These are phyloP conservation scores for Pimpla rufipes DNA, from an alignment of 2,888 invertebrate genomes.

Conservation along the genomic window DNA sequence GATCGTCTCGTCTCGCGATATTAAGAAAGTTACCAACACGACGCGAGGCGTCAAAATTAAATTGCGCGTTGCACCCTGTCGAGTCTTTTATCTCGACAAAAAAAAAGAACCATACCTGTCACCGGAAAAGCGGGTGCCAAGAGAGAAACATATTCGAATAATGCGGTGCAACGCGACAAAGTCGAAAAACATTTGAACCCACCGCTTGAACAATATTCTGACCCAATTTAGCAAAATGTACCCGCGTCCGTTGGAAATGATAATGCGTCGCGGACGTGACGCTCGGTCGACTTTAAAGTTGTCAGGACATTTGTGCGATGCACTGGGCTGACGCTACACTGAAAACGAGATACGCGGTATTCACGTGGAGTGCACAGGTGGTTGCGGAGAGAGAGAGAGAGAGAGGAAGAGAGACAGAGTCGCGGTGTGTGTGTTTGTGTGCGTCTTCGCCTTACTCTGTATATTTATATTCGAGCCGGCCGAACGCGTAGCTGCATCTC, in stretches of 20 bases:
- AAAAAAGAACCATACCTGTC: too few relatives aligned
- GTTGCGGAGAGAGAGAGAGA: slow-evolving; percentile 37
- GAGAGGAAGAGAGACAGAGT: not conserved
- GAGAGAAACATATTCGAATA: too few relatives aligned
- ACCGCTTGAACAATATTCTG: not conserved
- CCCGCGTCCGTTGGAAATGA: not conserved
- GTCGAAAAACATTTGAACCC: too few relatives aligned
- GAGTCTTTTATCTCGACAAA: too few relatives aligned
- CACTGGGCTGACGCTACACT: not conserved
- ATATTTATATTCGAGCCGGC: slow-evolving; percentile 43
- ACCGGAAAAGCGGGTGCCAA: too few relatives aligned
- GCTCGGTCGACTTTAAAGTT: not conserved
- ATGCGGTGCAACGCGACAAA: too few relatives aligned
- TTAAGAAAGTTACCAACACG: too few relatives aligned
- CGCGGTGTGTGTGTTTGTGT: not conserved
- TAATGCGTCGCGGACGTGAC: not conserved
- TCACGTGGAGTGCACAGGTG: slow-evolving; percentile 59
- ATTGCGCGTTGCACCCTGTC: too few relatives aligned
- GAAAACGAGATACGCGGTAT: slow-evolving; percentile 27
- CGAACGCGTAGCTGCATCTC: slow-evolving; percentile 15
- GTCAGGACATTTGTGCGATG: slow-evolving; percentile 1
- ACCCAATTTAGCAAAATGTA: not conserved
- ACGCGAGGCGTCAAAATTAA: too few relatives aligned
- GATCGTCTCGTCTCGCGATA: too few relatives aligned
- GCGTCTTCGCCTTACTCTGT: not conserved